Evolutionary conservation across 2,888 invertebrate genomes (phyloP).

Genomic region (Plutella xylostella): DNA sequence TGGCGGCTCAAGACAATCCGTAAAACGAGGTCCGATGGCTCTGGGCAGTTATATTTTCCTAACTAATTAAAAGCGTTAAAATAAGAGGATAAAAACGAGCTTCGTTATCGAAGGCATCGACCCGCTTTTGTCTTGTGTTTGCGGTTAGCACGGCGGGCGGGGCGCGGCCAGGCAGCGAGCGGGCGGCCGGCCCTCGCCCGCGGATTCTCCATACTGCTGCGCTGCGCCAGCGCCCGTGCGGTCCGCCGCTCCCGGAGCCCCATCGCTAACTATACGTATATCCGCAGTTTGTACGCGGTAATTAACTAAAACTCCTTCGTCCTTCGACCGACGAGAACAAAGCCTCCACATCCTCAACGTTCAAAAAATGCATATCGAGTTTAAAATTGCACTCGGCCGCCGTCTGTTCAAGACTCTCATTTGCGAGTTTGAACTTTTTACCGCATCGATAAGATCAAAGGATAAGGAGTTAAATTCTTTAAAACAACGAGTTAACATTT

Average conservation of each 20-base stretch:
- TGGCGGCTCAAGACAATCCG: slow-evolving; percentile 50
- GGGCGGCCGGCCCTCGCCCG: too few relatives aligned
- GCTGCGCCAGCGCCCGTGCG: too few relatives aligned
- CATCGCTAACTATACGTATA: background rate
- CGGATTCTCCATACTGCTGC: too few relatives aligned
- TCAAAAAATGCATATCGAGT: too few relatives aligned
- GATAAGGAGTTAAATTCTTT: too few relatives aligned
- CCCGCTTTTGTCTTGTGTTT: slow-evolving; percentile 48
- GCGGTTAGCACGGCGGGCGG: slow-evolving; percentile 5
- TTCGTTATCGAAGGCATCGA: slow-evolving; percentile 68
- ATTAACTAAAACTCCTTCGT: slow-evolving; percentile 54
- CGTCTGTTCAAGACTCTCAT: too few relatives aligned
- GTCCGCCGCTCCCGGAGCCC: slow-evolving; percentile 20
- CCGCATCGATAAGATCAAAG: too few relatives aligned
- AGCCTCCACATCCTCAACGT: too few relatives aligned
- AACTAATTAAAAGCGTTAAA: slow-evolving; percentile 69
- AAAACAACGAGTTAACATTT: too few relatives aligned
- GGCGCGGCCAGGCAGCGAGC: slow-evolving; percentile 25
- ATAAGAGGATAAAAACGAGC: slow-evolving; percentile 63
- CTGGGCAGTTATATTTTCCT: slow-evolving; percentile 65
- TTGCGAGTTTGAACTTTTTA: too few relatives aligned
- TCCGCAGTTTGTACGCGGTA: slow-evolving; percentile 40
- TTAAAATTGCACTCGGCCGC: too few relatives aligned
- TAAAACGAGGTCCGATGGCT: slow-evolving; percentile 38
- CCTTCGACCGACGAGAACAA: slow-evolving; percentile 5